Percentiles rank a stretch among this genome's conserved stretches.
Evolutionary conservation across 2,113 vertebrate species (phyloP).

Genomic region (Lycocorax pyrrhopterus): DNA sequence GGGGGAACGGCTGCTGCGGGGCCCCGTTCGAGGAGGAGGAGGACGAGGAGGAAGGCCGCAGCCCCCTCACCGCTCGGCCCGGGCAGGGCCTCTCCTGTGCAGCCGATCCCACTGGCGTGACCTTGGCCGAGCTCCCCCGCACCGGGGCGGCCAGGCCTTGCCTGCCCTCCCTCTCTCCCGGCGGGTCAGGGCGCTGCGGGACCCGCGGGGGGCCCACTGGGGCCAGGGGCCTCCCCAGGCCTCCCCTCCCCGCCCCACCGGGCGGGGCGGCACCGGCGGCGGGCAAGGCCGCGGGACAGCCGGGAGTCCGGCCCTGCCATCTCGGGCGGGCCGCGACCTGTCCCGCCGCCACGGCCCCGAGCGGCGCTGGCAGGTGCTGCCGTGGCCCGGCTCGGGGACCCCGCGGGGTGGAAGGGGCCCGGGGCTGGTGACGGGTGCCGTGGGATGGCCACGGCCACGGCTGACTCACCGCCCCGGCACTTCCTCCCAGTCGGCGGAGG

Average conservation of each 20-base stretch:
- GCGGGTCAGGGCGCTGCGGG: not conserved
- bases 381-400: not conserved
- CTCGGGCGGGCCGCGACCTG: not conserved
- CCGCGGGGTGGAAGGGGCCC: not conserved
- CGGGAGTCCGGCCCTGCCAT: not conserved
- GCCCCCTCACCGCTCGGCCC: not conserved
- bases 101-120: not conserved
- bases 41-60: not conserved
- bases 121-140: not conserved
- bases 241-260: not conserved
- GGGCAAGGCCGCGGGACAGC: not conserved
- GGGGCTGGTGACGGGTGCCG: not conserved
- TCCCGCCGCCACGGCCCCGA: not conserved
- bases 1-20: not conserved
- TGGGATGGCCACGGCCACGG: not conserved
- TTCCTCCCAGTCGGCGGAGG: constrained; percentile 14
- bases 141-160: not conserved
- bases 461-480: constrained; percentile 52
- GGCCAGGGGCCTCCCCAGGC: not conserved
- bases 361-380: not conserved
- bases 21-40: not conserved
- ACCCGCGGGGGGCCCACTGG: not conserved
- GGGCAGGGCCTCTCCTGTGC: not conserved
- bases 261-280: not conserved
- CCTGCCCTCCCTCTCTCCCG: not conserved